Evolutionary conservation across 92 coral and sea anemone species (phyloP), one percentile per base, ranked within the genome.

Genomic region (Muricea muricata): DNA sequence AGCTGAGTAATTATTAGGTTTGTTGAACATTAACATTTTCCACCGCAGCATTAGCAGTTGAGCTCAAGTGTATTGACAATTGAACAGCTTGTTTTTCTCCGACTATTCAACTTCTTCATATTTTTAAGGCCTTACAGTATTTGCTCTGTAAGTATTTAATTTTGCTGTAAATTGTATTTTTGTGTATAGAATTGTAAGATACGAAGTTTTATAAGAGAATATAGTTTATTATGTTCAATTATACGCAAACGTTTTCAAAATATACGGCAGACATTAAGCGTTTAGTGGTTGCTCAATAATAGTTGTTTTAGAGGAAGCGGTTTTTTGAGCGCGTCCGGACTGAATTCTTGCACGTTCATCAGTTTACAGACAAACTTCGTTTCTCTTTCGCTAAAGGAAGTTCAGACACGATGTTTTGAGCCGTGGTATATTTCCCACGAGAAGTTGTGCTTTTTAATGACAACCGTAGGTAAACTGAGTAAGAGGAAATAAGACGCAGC

Each of bases 381-480:
- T 39, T 1, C 13, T 8, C 18, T 28, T 63, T 28, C 70, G 37
- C 30, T 63, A 28, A 37, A 26, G 39, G 30, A 28, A 63, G 30
- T 28, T 1, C 15, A 25, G 18, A 0, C 70, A 29, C 7, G 17
- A n/a, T n/a, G 1, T 29, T 28, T 60, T 60, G 68, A 13, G 68
- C 68, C 26, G n/a, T n/a, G n/a, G n/a, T n/a, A n/a, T n/a, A n/a
- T 78, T 78, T 78, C 83, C 71, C 83, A 78, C 83, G 34, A 40
- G 35, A 78, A 33, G 34, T 20, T 52, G 28, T 34, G 20, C 1
- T 78, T 21, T 34, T 78, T 75, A 56, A 56, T 78, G 83, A 18
- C 35, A 78, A 55, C 83, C 54, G 7, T 58, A 24, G 83, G 71
- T 6, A 33, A 35, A 28, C 26, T 13, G 28, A 28, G 37, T 15